These are phyloP conservation scores for Atherix ibis DNA, from an alignment of 2,888 invertebrate genomes.

Conservation along the genomic window DNA sequence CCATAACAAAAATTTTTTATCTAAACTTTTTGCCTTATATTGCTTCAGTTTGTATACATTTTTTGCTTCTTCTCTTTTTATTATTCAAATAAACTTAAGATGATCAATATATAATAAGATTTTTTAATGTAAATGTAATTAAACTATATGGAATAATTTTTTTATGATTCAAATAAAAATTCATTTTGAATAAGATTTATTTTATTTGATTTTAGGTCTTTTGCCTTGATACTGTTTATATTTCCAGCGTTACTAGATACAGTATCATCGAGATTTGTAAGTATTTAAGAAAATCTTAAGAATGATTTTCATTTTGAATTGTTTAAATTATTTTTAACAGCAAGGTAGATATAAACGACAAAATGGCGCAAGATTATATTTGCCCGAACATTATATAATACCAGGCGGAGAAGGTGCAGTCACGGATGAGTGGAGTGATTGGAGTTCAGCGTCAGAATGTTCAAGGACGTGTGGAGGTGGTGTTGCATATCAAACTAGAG, in stretches of 20 bases:
- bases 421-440: constrained; percentile 59
- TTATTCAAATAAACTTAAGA: too few species aligned
- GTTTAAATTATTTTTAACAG: constrained; percentile 31
- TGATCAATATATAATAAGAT: too few species aligned
- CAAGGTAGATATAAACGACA: constrained; percentile 62
- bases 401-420: constrained; percentile 51
- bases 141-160: too few species aligned
- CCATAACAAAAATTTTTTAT: too few species aligned
- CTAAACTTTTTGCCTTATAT: too few species aligned
- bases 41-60: too few species aligned
- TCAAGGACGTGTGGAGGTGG: constrained; percentile 89
- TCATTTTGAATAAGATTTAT: constrained; percentile 9
- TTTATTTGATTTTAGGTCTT: constrained; percentile 42
- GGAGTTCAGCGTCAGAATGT: constrained; percentile 71
- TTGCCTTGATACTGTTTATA: constrained; percentile 42
- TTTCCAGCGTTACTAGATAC: constrained; percentile 37
- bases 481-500: constrained; percentile 69
- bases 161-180: too few species aligned
- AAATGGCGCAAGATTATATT: constrained; percentile 54
- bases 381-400: constrained; percentile 54
- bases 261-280: constrained; percentile 43
- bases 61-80: too few species aligned
- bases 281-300: constrained; percentile 22
- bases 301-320: background rate
- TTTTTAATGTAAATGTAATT: too few species aligned